Conservation (phyloP, 2,888 invertebrate genomes). For the Hermodice carunculata region DNA sequence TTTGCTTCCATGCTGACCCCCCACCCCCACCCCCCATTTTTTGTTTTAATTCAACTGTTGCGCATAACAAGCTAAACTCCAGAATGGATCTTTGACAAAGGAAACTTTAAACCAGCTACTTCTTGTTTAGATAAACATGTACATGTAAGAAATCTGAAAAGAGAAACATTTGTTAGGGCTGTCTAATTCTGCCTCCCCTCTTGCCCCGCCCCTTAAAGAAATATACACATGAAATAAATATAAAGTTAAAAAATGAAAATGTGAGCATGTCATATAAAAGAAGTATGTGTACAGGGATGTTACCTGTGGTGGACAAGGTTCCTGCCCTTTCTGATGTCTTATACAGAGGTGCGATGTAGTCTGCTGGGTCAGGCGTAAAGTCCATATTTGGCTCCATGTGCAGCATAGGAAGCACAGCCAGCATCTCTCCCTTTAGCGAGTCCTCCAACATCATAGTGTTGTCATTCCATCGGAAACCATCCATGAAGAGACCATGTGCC, state of each 20-base stretch:
- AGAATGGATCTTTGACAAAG: too few species aligned
- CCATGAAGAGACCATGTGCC: slow-evolving; percentile 70
- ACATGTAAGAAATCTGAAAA: too few species aligned
- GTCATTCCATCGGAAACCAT: slow-evolving; percentile 69
- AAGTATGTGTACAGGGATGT: slow-evolving; percentile 3
- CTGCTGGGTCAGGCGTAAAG: slow-evolving; percentile 70
- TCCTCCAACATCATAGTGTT: slow-evolving; percentile 58
- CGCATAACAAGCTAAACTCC: too few species aligned
- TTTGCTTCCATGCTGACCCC: too few species aligned
- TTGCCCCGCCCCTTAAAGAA: too few species aligned
- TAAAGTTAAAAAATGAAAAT: not conserved
- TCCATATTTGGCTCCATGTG: slow-evolving; percentile 74
- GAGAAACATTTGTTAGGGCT: too few species aligned
- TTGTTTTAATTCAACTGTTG: too few species aligned
- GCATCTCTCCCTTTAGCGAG: slow-evolving; percentile 78
- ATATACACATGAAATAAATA: not conserved
- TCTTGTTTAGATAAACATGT: too few species aligned
- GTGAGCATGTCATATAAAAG: not conserved
- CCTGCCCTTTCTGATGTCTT: slow-evolving; percentile 69
- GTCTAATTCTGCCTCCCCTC: too few species aligned
- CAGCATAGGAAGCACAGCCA: slow-evolving; percentile 78
- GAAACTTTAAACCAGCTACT: too few species aligned
- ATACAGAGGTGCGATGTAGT: slow-evolving; percentile 69
- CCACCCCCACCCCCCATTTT: too few species aligned
- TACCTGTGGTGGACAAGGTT: slow-evolving; percentile 71